Evolutionary conservation across 2,797 vertebrate genomes (phyloP).

Genomic region (Coreius guichenoti): DNA sequence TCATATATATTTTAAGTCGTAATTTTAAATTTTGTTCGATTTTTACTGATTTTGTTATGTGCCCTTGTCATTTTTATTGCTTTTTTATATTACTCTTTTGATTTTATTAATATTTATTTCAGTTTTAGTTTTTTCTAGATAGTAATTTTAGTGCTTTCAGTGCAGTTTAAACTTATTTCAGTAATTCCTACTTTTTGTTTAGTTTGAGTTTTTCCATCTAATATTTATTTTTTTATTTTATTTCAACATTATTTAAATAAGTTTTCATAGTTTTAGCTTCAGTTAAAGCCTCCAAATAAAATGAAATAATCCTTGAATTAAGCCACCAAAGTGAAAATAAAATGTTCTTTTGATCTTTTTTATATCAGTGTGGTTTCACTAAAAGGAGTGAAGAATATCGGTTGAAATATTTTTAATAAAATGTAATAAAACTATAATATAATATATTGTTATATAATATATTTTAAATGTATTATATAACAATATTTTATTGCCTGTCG

Average conservation of each 20-base stretch:
- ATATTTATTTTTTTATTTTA: too few relatives aligned
- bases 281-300: not conserved
- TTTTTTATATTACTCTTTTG: not conserved
- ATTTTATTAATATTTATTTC: not conserved
- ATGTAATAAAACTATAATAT: not conserved
- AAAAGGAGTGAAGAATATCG: not conserved
- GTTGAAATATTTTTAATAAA: not conserved
- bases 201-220: not conserved
- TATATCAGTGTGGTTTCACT: not conserved
- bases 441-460: not conserved
- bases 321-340: not conserved
- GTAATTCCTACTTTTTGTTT: not conserved
- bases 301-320: not conserved
- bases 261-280: not conserved
- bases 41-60: not conserved
- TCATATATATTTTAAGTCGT: not conserved
- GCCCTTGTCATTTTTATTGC: not conserved
- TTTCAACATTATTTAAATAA: not conserved
- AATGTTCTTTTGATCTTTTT: not conserved
- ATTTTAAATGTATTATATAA: not conserved
- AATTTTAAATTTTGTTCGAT: not conserved
- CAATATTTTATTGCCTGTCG: not conserved
- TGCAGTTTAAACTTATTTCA: not conserved
- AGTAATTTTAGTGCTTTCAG: not conserved
- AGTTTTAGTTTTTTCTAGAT: not conserved